Conservation (phyloP, 2,888 invertebrate species). For the Mesorhabditis spiculigera region DNA sequence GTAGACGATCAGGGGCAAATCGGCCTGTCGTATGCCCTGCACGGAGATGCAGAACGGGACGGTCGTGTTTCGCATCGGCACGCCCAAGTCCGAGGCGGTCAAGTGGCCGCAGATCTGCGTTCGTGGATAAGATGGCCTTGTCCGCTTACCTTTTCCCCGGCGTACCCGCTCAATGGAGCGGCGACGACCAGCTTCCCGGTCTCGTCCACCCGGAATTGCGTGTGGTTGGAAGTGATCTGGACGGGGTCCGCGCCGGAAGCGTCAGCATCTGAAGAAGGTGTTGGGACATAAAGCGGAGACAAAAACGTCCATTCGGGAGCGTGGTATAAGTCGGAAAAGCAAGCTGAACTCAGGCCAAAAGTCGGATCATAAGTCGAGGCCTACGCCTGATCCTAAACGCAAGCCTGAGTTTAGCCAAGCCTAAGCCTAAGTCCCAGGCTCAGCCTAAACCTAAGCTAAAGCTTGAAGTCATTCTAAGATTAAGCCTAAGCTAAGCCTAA, state of each 20-base stretch:
- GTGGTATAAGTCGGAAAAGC: too few species aligned
- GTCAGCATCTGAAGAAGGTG: not conserved
- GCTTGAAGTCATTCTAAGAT: too few species aligned
- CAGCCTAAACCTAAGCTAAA: too few species aligned
- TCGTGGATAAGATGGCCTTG: not conserved
- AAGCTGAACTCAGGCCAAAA: not conserved
- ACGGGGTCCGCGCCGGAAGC: slow-evolving; percentile 11
- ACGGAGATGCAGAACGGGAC: slow-evolving; percentile 31
- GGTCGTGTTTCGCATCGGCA: slow-evolving; percentile 11
- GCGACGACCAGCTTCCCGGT: slow-evolving; percentile 18
- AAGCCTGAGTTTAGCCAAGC: too few species aligned
- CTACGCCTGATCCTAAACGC: too few species aligned
- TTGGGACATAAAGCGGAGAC: not conserved
- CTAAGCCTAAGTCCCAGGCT: too few species aligned
- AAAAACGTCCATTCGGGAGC: not conserved
- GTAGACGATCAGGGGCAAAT: not conserved
- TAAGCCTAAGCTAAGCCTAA: too few species aligned
- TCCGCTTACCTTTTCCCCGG: slow-evolving; percentile 28
- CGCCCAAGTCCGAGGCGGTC: slow-evolving; percentile 3
- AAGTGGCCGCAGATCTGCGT: not conserved
- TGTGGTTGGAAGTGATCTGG: slow-evolving; percentile 18
- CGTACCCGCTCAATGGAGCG: slow-evolving; percentile 21
- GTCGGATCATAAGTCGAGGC: too few species aligned
- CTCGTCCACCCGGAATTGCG: slow-evolving; percentile 28
- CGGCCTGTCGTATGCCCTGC: slow-evolving; percentile 16